phyloP scores from a whole-genome alignment of 2,797 vertebrate species.

The Thamnophis elegans region DNA sequence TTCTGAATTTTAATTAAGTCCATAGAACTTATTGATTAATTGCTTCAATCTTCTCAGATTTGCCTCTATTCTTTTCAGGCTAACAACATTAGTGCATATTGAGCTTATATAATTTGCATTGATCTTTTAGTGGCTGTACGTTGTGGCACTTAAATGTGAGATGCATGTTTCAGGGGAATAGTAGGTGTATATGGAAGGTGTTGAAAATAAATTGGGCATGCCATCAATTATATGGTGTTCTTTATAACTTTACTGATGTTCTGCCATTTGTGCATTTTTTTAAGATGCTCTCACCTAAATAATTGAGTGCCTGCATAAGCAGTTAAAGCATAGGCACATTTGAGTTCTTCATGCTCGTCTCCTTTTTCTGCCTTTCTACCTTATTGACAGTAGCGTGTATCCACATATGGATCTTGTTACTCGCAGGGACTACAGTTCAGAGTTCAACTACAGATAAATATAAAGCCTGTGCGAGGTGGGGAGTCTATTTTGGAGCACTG shows the following conservation, averaged over 20 bases:
- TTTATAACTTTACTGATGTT: not conserved
- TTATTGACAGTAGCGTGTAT: not conserved
- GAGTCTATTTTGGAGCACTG: not conserved
- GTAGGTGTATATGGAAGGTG: not conserved
- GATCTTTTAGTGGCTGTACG: not conserved
- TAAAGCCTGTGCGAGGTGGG: not conserved
- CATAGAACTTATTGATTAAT: not conserved
- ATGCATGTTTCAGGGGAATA: not conserved
- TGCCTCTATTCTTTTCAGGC: not conserved
- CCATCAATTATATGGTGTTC: not conserved
- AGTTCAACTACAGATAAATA: not conserved
- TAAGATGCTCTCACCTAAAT: not conserved
- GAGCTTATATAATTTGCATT: not conserved
- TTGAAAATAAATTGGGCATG: not conserved
- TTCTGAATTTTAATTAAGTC: not conserved
- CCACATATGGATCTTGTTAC: not conserved
- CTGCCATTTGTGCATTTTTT: not conserved
- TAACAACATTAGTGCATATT: not conserved
- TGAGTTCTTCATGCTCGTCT: not conserved
- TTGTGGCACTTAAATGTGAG: not conserved
- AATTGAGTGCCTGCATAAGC: not conserved
- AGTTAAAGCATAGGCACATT: not conserved
- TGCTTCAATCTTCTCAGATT: not conserved
- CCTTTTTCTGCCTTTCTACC: not conserved
- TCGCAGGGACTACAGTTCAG: not conserved